These are phyloP conservation scores for Mesoligia furuncula DNA, from an alignment of 2,888 invertebrate genomes.

Conservation along the genomic window DNA sequence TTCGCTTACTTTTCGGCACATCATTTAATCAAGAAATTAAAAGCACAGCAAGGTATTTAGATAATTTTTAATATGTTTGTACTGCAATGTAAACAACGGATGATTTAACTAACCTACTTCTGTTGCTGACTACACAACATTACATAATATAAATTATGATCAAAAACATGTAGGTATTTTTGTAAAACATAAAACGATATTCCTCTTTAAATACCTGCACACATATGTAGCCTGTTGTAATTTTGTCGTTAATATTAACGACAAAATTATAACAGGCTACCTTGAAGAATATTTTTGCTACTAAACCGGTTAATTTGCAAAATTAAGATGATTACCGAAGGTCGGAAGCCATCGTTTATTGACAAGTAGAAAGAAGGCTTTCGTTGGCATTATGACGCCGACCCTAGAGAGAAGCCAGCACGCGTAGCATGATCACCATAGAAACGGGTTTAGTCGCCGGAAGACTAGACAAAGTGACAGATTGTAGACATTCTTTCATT, in stretches of 20 bases:
- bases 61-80: neutral
- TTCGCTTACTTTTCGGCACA: neutral
- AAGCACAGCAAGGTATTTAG: neutral
- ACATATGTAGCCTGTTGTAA: too few species aligned
- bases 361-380: neutral
- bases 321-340: slow-evolving; percentile 3
- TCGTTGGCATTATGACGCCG: neutral
- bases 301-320: neutral
- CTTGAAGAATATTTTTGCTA: slow-evolving; percentile 25
- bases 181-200: neutral
- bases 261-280: slow-evolving; percentile 9
- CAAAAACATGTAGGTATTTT: neutral
- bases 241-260: too few species aligned
- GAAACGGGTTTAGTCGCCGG: neutral
- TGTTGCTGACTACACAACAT: neutral
- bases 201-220: slow-evolving; percentile 4
- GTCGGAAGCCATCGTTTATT: neutral
- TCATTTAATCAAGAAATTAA: neutral
- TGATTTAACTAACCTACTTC: neutral
- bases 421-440: neutral
- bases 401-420: neutral
- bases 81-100: neutral
- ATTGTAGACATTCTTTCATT: neutral
- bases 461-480: neutral
- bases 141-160: neutral